Percentiles rank a stretch among this genome's conserved stretches.
Conservation (phyloP, 2,797 vertebrate species). For the Mus caroli region DNA sequence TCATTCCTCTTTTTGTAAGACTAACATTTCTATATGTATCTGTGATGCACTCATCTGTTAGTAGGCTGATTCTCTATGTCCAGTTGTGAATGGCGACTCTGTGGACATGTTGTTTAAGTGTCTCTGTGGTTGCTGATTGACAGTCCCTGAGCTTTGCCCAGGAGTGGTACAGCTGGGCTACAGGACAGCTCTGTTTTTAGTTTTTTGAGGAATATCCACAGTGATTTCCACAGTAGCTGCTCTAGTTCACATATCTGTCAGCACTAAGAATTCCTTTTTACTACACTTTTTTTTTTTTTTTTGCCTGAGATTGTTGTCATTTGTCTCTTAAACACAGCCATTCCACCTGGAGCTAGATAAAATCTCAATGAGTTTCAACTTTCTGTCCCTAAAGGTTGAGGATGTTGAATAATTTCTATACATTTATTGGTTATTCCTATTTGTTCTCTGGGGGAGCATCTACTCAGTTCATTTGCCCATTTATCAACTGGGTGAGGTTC, state of each 20-base stretch:
- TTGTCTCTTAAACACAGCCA: neutral
- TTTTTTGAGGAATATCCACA: neutral
- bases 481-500: neutral
- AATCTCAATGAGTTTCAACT: neutral
- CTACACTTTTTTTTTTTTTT: neutral
- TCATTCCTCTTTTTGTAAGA: neutral
- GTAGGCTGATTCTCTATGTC: neutral
- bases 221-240: neutral
- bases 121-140: neutral
- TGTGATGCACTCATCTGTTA: neutral
- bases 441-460: neutral
- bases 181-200: neutral
- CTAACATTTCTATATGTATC: neutral
- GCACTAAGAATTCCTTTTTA: neutral
- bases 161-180: neutral
- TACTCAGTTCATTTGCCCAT: neutral
- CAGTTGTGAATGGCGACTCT: neutral
- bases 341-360: neutral
- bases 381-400: neutral
- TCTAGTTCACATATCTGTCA: neutral
- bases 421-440: neutral
- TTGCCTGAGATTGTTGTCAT: neutral
- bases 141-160: neutral
- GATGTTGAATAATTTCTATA: neutral
- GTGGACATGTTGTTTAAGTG: neutral